These are phyloP conservation scores for Tupaia chinensis DNA, from an alignment of 2,113 vertebrate species.

Conservation along the genomic window DNA sequence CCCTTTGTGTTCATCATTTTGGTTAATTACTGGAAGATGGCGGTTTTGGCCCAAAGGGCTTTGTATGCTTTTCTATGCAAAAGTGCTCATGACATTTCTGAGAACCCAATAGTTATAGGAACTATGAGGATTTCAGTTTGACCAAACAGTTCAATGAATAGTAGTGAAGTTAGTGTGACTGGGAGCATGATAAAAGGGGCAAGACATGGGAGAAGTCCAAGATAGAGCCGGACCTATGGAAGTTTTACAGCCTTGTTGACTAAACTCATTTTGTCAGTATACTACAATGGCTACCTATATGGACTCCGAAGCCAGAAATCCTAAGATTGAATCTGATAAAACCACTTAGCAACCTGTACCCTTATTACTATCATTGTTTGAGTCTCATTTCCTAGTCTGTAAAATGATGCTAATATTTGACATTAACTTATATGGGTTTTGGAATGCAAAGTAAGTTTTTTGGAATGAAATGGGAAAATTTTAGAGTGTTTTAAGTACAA, in stretches of 20 bases:
- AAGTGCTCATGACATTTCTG: no score
- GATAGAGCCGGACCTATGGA: neutral
- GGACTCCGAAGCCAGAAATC: neutral
- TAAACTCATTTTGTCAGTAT: neutral
- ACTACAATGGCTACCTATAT: neutral
- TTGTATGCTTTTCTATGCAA: no score
- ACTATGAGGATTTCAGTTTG: neutral
- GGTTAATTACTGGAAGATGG: no score
- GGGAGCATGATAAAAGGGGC: no score
- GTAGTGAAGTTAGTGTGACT: neutral
- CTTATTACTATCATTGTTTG: neutral
- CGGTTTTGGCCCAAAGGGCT: no score
- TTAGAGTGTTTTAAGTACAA: neutral
- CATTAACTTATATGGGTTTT: neutral
- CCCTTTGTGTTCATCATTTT: no score
- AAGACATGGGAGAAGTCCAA: neutral
- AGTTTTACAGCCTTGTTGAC: neutral
- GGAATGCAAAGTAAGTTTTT: neutral
- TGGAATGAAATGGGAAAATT: neutral
- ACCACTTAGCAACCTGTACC: neutral
- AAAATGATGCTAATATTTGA: neutral
- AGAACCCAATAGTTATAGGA: neutral
- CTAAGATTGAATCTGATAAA: neutral
- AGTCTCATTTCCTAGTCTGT: neutral
- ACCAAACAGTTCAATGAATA: neutral